phyloP scores from a whole-genome alignment of 2,797 vertebrate species.

The Phaenicophaeus curvirostris region DNA sequence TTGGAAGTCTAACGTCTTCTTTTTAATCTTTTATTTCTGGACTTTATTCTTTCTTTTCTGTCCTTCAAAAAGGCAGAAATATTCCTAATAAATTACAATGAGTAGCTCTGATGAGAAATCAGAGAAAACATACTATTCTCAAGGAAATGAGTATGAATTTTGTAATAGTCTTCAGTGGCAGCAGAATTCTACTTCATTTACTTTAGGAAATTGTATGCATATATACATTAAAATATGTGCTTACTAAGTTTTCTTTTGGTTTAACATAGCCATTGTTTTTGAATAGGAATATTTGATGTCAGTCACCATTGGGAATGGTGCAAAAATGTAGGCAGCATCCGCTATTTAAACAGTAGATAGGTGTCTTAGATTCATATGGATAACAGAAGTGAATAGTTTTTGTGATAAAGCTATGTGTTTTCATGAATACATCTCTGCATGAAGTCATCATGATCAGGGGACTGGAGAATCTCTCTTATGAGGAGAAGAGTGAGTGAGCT shows the following conservation, averaged over 20 bases:
- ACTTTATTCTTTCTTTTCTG: neutral
- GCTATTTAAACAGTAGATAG: neutral
- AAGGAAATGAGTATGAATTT: neutral
- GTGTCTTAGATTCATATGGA: neutral
- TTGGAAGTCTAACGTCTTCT: slow-evolving; percentile 32
- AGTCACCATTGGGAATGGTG: neutral
- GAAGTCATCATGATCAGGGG: too few species aligned
- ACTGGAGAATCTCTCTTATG: too few species aligned
- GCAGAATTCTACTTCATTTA: neutral
- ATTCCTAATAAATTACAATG: neutral
- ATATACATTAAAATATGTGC: neutral
- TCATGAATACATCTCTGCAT: neutral
- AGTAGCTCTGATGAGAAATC: neutral
- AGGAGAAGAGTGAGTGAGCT: too few species aligned
- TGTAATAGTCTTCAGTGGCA: neutral
- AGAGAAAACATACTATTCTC: neutral
- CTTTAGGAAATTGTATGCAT: neutral
- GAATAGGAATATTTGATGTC: neutral
- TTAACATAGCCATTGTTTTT: neutral
- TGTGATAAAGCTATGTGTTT: neutral
- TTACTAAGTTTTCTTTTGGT: neutral
- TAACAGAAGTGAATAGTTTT: neutral
- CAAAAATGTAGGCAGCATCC: neutral
- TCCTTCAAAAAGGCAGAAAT: neutral
- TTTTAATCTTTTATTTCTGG: slow-evolving; percentile 28